Conservation (phyloP, 1,140 invertebrate genomes). For the Tetragnatha versicolor region DNA sequence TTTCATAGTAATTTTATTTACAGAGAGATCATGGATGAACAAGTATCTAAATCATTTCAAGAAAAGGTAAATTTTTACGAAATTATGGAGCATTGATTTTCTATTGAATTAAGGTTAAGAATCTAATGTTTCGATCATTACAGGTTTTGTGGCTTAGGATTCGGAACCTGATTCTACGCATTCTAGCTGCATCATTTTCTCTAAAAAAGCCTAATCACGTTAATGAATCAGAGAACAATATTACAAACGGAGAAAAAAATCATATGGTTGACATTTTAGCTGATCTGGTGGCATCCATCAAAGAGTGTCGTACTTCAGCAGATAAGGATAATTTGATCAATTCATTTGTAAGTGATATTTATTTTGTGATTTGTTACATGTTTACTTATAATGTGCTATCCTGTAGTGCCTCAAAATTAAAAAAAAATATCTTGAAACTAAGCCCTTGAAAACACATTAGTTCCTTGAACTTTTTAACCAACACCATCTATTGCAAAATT, state of each 20-base stretch:
- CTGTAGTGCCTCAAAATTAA: too few relatives aligned
- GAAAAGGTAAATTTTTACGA: conserved; percentile 60
- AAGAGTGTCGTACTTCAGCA: conserved; percentile 53
- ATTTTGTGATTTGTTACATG: background rate
- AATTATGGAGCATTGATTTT: too few relatives aligned
- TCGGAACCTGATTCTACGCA: conserved; percentile 60
- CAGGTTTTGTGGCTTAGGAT: conserved; percentile 62
- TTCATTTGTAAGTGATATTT: conserved; percentile 18
- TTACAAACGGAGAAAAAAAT: conserved; percentile 53
- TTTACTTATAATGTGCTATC: background rate
- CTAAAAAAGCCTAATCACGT: conserved; percentile 57
- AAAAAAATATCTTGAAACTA: too few relatives aligned
- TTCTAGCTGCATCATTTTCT: conserved; percentile 60
- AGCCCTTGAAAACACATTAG: too few relatives aligned
- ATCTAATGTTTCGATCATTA: too few relatives aligned
- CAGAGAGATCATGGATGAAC: conserved; percentile 58
- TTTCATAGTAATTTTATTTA: too few relatives aligned
- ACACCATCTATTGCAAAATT: too few relatives aligned
- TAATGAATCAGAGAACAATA: conserved; percentile 48
- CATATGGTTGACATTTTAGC: conserved; percentile 57
- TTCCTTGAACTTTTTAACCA: too few relatives aligned
- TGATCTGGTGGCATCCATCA: conserved; percentile 57
- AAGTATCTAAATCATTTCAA: conserved; percentile 59
- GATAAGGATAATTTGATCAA: conserved; percentile 20
- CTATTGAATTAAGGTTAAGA: too few relatives aligned